Base-by-base conservation (phyloP, 2,888 invertebrate genomes). In the Vandiemenella viatica region DNA sequence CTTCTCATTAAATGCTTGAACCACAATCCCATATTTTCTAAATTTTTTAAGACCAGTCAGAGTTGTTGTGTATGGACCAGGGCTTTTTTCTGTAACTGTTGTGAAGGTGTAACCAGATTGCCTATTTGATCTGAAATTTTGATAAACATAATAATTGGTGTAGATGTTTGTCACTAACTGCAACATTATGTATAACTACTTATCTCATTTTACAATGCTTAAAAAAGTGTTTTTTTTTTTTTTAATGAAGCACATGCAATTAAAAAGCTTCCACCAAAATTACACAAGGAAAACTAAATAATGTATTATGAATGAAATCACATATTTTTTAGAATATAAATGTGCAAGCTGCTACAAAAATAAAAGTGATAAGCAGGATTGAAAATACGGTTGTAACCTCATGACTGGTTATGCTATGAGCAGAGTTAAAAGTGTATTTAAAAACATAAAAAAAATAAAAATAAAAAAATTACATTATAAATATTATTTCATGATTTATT, bases 1-100 rank as follows among this genome's bases (percentile, higher is more conserved):
- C 37, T 70, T 64, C 32, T 68, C 68, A 55, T 72, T 72, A 61
- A 69, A 71, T 3, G 71, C 71, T 51, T 71, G 71, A 1, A 71
- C 69, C 23, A 70, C 68, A 16, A 72, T 61, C 45, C 67, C 70
- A 59, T 72, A 72, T 37, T 66, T 73, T 7, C 74, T 71, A 60
- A 64, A 75, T 58, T 73, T 74, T 56, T 71, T 68, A 48, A 76
- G 60, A 51, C 64, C 65, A 46, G 61, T 64, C 54, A 68, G 54
- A 13, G 58, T 55, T 54, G 43, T 61, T 56, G 46, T 59, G 57
- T 49, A 52, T 15, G 50, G 20, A n/a, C 46, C 46, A 16, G 45
- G 51, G 10, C 26, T 23, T 19, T 50, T 43, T n/a, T 51, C 48
- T 40, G 51, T 26, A 15, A 56, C 55, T 10, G 55, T 56, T 15